phyloP scores from a whole-genome alignment of 2,888 invertebrate genomes.

The Sympetrum striolatum region DNA sequence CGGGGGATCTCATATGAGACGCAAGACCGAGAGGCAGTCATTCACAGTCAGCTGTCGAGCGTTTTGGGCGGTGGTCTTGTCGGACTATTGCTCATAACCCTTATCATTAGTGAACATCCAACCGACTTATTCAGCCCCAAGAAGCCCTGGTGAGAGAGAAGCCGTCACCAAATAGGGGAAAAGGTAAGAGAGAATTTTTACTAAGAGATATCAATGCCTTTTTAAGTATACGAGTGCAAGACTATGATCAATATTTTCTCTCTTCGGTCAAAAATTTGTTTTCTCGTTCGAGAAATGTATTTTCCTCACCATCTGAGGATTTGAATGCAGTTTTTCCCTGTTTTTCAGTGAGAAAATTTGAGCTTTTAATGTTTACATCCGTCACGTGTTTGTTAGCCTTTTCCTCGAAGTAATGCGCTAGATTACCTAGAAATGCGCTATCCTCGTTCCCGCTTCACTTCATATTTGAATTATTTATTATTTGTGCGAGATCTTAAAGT shows the following conservation, averaged over 20 bases:
- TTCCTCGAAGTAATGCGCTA: too few species aligned
- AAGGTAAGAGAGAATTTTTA: not conserved
- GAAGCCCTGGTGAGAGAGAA: not conserved
- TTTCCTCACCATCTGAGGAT: not conserved
- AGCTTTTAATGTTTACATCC: not conserved
- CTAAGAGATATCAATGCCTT: not conserved
- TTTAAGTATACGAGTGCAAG: not conserved
- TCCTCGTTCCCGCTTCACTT: too few species aligned
- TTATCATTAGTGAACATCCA: not conserved
- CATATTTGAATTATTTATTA: too few species aligned
- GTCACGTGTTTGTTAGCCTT: not conserved
- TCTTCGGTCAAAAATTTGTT: not conserved
- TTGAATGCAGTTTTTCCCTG: not conserved
- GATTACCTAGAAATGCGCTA: too few species aligned
- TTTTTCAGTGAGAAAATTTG: not conserved
- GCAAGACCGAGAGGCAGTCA: not conserved
- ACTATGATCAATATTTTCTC: not conserved
- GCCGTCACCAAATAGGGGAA: not conserved
- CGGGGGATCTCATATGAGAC: not conserved
- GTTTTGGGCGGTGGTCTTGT: constrained; percentile 31
- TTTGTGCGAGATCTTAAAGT: too few species aligned
- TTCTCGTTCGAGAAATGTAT: not conserved
- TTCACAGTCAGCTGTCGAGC: constrained; percentile 3
- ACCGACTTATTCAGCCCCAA: not conserved
- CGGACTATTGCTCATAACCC: not conserved